Evolutionary conservation across 2,797 vertebrate species (phyloP).

Genomic region (Thaleichthys pacificus): DNA sequence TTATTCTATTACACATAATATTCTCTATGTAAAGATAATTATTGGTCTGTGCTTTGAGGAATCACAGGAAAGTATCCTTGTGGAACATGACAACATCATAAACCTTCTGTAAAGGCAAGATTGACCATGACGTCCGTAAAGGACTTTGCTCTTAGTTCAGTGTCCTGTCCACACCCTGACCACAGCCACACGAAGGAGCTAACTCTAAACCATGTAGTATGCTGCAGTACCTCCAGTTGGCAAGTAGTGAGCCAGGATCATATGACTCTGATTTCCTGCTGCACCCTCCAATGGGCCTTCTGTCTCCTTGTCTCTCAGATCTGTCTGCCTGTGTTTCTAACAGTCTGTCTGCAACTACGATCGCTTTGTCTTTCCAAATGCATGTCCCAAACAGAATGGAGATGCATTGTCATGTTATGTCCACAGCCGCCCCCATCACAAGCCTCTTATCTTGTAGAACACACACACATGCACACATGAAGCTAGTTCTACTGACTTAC

Average conservation of each 20-base stretch:
- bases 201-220: too few relatives aligned
- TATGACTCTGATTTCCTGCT: constrained; percentile 31
- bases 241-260: constrained; percentile 16
- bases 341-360: neutral
- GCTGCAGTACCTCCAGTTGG: neutral
- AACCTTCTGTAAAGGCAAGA: neutral
- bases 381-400: neutral
- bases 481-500: neutral
- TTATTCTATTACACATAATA: too few relatives aligned
- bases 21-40: too few relatives aligned
- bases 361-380: neutral
- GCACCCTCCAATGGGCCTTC: neutral
- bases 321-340: neutral
- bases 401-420: neutral
- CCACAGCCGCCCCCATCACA: neutral
- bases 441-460: neutral
- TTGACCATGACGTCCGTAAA: neutral
- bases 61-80: too few relatives aligned
- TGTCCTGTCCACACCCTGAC: neutral
- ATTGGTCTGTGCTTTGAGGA: too few relatives aligned
- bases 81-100: neutral
- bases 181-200: neutral
- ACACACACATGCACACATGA: constrained; percentile 11
- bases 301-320: neutral
- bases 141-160: neutral